These are phyloP conservation scores for Dynastes maya DNA, from an alignment of 2,888 invertebrate species.

Conservation along the genomic window DNA sequence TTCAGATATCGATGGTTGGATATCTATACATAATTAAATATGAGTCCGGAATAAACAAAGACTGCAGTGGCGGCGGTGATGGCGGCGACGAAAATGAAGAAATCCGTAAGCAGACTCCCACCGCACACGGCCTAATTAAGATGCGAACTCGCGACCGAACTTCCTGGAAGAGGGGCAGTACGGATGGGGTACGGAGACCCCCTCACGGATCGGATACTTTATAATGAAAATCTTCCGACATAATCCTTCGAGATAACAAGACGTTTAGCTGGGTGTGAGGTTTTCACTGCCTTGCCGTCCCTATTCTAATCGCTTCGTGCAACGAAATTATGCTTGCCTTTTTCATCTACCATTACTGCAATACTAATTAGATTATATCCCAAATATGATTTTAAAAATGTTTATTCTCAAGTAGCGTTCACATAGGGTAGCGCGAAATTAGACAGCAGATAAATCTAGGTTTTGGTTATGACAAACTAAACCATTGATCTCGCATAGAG, in stretches of 20 bases:
- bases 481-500: no score
- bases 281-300: slow-evolving; percentile 26
- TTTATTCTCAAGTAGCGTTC: no score
- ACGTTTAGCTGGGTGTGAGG: slow-evolving; percentile 44
- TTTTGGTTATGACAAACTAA: no score
- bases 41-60: slow-evolving; percentile 61
- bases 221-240: slow-evolving; percentile 50
- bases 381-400: no score
- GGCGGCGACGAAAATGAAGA: slow-evolving; percentile 33
- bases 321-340: slow-evolving; percentile 23
- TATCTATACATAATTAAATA: slow-evolving; percentile 62
- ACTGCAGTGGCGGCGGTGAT: slow-evolving; percentile 47
- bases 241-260: slow-evolving; percentile 50
- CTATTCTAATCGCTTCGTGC: slow-evolving; percentile 21
- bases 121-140: slow-evolving; percentile 50
- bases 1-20: slow-evolving; percentile 60
- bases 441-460: no score
- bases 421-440: no score
- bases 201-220: slow-evolving; percentile 44
- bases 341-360: background rate
- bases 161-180: slow-evolving; percentile 27
- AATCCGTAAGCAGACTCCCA: slow-evolving; percentile 48
- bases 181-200: background rate
- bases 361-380: background rate
- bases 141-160: slow-evolving; percentile 49